A percentile compares a stretch with the other conserved stretches of the same genome.
These are phyloP conservation scores for Leucophenga montana DNA, from an alignment of 2,888 invertebrate species.

Conservation along the genomic window DNA sequence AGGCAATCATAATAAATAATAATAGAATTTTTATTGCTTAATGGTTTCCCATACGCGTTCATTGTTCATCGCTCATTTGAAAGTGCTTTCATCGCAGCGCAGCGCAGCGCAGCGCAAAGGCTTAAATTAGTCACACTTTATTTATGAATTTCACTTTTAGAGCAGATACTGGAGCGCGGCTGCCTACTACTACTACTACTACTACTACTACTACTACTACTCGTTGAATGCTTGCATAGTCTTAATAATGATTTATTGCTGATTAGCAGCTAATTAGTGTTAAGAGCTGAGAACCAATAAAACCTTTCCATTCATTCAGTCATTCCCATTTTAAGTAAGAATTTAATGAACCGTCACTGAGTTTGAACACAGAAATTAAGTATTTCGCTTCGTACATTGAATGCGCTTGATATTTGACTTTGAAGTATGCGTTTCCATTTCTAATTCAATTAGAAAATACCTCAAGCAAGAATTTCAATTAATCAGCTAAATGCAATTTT, in stretches of 20 bases:
- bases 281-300: constrained; percentile 52
- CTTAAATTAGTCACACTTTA: constrained; percentile 67
- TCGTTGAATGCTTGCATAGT: too few relatives aligned
- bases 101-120: constrained; percentile 36
- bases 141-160: constrained; percentile 47
- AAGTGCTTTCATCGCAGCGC: constrained; percentile 29
- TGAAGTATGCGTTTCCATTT: neutral
- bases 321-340: too few relatives aligned
- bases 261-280: constrained; percentile 68
- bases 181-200: too few relatives aligned
- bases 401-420: neutral
- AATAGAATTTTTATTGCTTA: constrained; percentile 66
- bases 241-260: constrained; percentile 65
- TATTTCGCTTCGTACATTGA: neutral
- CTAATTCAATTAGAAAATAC: constrained; percentile 52
- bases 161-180: neutral
- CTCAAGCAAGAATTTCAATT: constrained; percentile 62
- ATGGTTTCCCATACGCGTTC: constrained; percentile 52
- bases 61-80: constrained; percentile 12
- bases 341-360: neutral
- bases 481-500: constrained; percentile 39
- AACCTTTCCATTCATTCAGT: too few relatives aligned
- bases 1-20: constrained; percentile 67
- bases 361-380: neutral
- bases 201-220: too few relatives aligned